Evolutionary conservation across 2,113 vertebrate species (phyloP), one percentile per base, ranked within the genome.

Genomic region (Mesocricetus auratus): DNA sequence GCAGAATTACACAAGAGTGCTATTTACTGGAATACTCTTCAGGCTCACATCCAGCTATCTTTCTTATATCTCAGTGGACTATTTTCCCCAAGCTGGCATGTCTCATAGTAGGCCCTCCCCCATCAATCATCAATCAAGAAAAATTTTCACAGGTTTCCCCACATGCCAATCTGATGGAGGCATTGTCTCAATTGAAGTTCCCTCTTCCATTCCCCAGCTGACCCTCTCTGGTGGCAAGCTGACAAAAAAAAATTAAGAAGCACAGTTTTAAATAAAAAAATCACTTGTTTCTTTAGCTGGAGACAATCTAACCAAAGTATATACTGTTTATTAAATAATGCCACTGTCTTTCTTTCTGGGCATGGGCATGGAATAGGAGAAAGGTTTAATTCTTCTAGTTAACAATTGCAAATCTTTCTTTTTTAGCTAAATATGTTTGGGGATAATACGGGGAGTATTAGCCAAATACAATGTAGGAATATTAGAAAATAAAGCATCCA

Each of bases 401-500:
- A 90, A 71, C 21, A 93, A 53, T 6, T 60, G 7, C 15, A 64
- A 78, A 68, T 75, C 12, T 53, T 79, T 64, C 83, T 78, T n/a
- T 88, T 94, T 33, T 29, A 47, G 29, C n/a, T 96, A 89, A 68
- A 21, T 62, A 78, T 16, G 58, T 90, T 53, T 73, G 22, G 11
- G 8, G 4, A 58, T 93, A 88, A 82, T 90, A 39, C 74, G 69
- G 94, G 60, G 91, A 71, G 3, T 93, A 86, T 75, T 36, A 56
- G 26, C 3, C 64, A 97, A 74, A 91, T 85, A 83, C 91, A 83
- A 71, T 74, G n/a, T 87, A 94, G 53, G 26, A 74, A 90, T 71
- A 58, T 36, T 88, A 79, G 47, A 94, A 93, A 60, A 68, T 91
- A 83, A 92, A 93, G 19, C 87, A 26, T 60, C 13, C 60, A 50